Percentiles rank a stretch among this genome's conserved stretches.
phyloP scores from a whole-genome alignment of 1,140 invertebrate species.

The Microplitis demolitor region DNA sequence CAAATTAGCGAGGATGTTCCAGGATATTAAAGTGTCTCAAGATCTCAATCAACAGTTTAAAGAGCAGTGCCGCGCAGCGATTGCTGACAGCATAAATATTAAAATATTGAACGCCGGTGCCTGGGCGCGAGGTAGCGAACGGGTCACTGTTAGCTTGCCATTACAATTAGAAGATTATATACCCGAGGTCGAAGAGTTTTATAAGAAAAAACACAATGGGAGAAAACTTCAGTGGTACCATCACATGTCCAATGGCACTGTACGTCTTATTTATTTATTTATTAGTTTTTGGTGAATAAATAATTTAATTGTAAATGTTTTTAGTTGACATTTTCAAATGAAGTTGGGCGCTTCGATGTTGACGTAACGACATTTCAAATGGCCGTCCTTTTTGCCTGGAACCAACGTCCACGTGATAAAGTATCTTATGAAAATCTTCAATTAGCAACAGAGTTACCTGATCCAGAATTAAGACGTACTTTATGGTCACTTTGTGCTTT shows the following conservation, averaged over 20 bases:
- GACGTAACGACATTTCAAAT: slow-evolving; percentile 99
- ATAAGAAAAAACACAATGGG: slow-evolving; percentile 96
- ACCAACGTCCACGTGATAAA: slow-evolving; percentile 89
- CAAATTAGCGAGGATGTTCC: slow-evolving; percentile 95
- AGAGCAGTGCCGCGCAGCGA: slow-evolving; percentile 65
- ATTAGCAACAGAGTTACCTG: slow-evolving; percentile 95
- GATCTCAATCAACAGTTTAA: slow-evolving; percentile 97
- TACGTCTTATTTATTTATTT: slow-evolving; percentile 42
- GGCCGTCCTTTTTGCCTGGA: slow-evolving; percentile 99
- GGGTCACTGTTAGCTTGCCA: slow-evolving; percentile 93
- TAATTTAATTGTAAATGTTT: slow-evolving; percentile 34
- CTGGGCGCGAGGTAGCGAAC: slow-evolving; percentile 93
- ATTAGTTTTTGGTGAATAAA: slow-evolving; percentile 5
- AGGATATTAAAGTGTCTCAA: slow-evolving; percentile 98
- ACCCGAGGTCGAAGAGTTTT: slow-evolving; percentile 94
- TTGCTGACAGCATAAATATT: slow-evolving; percentile 77
- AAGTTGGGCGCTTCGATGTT: slow-evolving; percentile 93
- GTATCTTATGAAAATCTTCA: slow-evolving; percentile 95
- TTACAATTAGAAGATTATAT: slow-evolving; percentile 98
- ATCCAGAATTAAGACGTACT: slow-evolving; percentile 93
- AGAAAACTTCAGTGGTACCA: slow-evolving; percentile 99
- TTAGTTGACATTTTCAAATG: slow-evolving; percentile 92
- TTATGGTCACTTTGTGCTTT: slow-evolving; percentile 97
- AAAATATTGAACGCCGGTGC: slow-evolving; percentile 98
- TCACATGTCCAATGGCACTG: slow-evolving; percentile 98